Evolutionary conservation across 53 echinoderm and acorn worm genomes (phyloP).

Genomic region (Holothuria leucospilota): DNA sequence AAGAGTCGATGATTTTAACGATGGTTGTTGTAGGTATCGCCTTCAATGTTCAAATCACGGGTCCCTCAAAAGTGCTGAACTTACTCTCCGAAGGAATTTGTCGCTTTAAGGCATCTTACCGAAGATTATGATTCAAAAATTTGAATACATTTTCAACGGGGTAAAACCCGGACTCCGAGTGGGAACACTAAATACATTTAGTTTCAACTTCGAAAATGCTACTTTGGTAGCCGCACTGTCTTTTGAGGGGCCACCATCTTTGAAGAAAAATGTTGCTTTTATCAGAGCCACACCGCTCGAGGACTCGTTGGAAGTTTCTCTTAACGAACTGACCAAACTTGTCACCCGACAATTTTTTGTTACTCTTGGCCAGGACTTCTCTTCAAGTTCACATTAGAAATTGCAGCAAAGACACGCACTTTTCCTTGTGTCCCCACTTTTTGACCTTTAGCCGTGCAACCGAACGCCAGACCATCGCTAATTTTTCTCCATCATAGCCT

Average conservation of each 20-base stretch:
- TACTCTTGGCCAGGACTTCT: not conserved
- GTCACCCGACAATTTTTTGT: constrained; percentile 11
- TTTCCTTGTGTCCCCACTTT: constrained; percentile 20
- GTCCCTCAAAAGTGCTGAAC: not conserved
- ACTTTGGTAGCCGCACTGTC: not conserved
- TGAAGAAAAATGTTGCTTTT: constrained; percentile 6
- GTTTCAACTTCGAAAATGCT: constrained; percentile 13
- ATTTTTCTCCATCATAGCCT: constrained; percentile 2
- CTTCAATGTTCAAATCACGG: not conserved
- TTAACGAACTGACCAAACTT: constrained; percentile 7
- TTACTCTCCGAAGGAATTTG: not conserved
- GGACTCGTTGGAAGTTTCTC: constrained; percentile 1
- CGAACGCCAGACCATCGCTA: constrained; percentile 13
- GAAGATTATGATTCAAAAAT: not conserved
- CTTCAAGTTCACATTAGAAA: not conserved
- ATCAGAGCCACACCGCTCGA: not conserved
- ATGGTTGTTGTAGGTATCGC: not conserved
- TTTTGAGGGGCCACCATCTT: constrained; percentile 19
- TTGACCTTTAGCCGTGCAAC: constrained; percentile 10
- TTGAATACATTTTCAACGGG: constrained; percentile 1
- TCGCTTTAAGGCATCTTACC: constrained; percentile 13
- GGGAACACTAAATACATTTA: not conserved
- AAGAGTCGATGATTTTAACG: constrained; percentile 11
- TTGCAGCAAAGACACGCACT: constrained; percentile 10
- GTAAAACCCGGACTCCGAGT: constrained; percentile 11